Conservation (phyloP, 1,140 invertebrate genomes). For the Apocrypta bakeri region DNA sequence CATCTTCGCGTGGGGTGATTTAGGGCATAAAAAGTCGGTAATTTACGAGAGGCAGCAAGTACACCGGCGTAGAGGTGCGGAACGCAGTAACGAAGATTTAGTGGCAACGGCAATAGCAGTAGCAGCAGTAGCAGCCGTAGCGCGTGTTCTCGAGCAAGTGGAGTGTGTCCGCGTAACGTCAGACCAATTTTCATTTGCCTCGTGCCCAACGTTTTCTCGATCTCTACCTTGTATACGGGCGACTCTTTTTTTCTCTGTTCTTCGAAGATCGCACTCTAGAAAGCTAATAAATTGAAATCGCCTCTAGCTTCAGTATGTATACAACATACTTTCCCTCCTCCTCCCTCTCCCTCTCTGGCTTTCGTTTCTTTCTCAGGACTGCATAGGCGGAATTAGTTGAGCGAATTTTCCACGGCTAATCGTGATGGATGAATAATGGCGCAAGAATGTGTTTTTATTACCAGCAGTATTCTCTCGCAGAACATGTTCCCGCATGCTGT, state of each 20-base stretch:
- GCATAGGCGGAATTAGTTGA: not conserved
- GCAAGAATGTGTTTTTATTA: not conserved
- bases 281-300: not conserved
- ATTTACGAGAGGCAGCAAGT: constrained; percentile 36
- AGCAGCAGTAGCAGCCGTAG: not conserved
- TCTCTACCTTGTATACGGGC: too few relatives aligned
- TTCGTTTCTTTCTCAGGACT: too few relatives aligned
- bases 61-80: not conserved
- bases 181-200: constrained; percentile 42
- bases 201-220: constrained; percentile 29
- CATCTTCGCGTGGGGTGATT: constrained; percentile 40
- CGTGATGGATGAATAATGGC: not conserved
- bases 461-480: not conserved
- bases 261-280: not conserved
- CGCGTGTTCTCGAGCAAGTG: constrained; percentile 37
- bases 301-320: not conserved
- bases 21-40: constrained; percentile 41
- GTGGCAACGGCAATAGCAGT: not conserved
- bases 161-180: constrained; percentile 41
- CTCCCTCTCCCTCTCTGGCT: too few relatives aligned
- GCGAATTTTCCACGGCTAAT: not conserved
- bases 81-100: constrained; percentile 50
- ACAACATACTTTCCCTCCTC: not conserved
- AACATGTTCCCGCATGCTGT: not conserved
- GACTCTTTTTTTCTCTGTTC: not conserved